phyloP scores from a whole-genome alignment of 2,113 vertebrate genomes.

The Etheostoma spectabile region DNA sequence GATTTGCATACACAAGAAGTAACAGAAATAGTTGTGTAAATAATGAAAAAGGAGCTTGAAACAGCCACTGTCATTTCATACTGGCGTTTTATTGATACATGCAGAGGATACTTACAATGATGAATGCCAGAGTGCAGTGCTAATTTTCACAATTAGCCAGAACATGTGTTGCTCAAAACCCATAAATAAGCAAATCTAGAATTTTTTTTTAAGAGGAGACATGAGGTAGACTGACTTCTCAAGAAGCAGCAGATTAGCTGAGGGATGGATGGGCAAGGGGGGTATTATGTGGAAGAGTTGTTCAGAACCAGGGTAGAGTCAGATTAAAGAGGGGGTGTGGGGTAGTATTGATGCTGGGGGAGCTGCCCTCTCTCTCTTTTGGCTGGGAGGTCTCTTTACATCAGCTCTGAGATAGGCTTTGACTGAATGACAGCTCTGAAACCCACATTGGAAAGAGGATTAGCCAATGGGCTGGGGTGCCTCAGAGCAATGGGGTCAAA shows the following conservation, averaged over 20 bases:
- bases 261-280: neutral
- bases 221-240: neutral
- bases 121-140: neutral
- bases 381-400: constrained; percentile 69
- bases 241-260: constrained; percentile 16
- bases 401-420: constrained; percentile 70
- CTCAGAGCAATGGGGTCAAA: constrained; percentile 65
- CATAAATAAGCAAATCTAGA: neutral
- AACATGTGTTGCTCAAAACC: constrained; percentile 11
- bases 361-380: constrained; percentile 40
- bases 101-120: neutral
- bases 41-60: neutral
- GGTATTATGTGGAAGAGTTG: constrained; percentile 22
- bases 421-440: constrained; percentile 71
- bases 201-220: constrained; percentile 1
- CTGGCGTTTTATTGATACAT: neutral
- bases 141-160: constrained; percentile 20
- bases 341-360: constrained; percentile 27
- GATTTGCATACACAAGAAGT: neutral
- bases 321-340: constrained; percentile 34
- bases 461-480: constrained; percentile 60
- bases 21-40: neutral
- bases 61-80: neutral
- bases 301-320: constrained; percentile 27
- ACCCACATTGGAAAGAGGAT: constrained; percentile 68